These are phyloP conservation scores for Emydura subglobosa DNA, from an alignment of 2,113 vertebrate genomes.

Conservation along the genomic window DNA sequence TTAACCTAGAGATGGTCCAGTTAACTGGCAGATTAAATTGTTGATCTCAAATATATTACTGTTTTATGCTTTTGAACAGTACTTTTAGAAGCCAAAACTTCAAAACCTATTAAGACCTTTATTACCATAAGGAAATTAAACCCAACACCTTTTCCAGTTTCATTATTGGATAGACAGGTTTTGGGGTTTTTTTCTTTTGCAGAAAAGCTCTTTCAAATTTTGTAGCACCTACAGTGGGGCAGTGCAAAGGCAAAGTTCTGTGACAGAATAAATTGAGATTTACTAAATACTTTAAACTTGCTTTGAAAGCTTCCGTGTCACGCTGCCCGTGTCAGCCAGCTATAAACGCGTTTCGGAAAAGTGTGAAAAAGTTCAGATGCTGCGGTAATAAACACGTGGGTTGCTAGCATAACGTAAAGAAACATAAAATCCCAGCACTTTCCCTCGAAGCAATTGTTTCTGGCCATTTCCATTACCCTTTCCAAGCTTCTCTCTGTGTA, in stretches of 20 bases:
- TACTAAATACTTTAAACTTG: not conserved
- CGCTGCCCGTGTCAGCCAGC: not conserved
- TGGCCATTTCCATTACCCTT: fast-evolving
- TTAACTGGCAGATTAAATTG: not conserved
- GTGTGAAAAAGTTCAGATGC: not conserved
- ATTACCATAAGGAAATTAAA: not conserved
- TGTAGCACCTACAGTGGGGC: fast-evolving
- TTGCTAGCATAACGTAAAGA: not conserved
- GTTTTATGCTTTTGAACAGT: not conserved
- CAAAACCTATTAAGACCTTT: not conserved
- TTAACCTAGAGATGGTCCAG: not conserved
- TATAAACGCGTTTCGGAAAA: not conserved
- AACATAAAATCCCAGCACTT: not conserved
- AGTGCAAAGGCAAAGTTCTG: not conserved
- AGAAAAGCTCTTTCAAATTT: not conserved
- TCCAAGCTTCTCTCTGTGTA: not conserved
- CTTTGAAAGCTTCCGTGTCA: not conserved
- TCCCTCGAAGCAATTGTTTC: not conserved
- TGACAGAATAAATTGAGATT: not conserved
- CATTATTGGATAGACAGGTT: not conserved
- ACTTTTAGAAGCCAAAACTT: constrained; percentile 5
- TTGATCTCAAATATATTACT: not conserved
- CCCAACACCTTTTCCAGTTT: not conserved
- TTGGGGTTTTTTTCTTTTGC: not conserved
- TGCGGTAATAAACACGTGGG: not conserved